These are phyloP conservation scores for Gymnoscelis rufifasciata DNA, from an alignment of 2,888 invertebrate species.

Conservation along the genomic window DNA sequence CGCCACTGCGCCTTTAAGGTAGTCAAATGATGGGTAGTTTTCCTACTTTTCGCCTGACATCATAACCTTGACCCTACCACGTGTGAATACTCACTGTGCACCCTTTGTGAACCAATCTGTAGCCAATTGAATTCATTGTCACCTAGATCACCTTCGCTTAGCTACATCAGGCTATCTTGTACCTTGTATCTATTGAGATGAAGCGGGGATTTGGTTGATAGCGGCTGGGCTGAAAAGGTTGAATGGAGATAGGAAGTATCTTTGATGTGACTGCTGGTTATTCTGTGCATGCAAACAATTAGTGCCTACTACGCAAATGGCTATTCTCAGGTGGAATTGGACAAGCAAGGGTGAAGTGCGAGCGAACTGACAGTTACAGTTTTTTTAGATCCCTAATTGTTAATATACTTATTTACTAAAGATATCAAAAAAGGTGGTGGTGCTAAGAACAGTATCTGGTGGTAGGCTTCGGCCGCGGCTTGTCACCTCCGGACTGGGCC, in stretches of 20 bases:
- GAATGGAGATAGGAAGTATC: constrained; percentile 9
- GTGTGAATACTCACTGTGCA: constrained; percentile 5
- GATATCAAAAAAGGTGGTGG: too few species aligned
- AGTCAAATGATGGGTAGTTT: neutral
- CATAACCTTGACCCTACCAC: constrained; percentile 9
- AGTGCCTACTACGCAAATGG: too few species aligned
- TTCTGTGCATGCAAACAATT: neutral
- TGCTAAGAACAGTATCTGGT: too few species aligned
- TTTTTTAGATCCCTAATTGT: too few species aligned
- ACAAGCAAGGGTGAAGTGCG: neutral
- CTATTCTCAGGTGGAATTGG: neutral
- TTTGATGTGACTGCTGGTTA: neutral
- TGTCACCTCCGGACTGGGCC: too few species aligned
- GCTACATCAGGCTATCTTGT: neutral
- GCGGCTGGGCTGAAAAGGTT: neutral
- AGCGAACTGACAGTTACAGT: too few species aligned
- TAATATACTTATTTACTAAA: too few species aligned
- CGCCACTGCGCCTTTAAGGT: neutral
- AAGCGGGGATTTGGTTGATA: neutral
- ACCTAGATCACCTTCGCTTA: constrained; percentile 26
- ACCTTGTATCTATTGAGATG: neutral
- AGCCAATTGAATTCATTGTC: constrained; percentile 36
- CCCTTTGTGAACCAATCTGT: constrained; percentile 40
- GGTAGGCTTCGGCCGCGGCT: too few species aligned
- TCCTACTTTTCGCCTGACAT: neutral